A percentile compares a stretch with the other conserved stretches of the same genome.
These are phyloP conservation scores for Eurytoma californica DNA, from an alignment of 2,888 invertebrate species.

Conservation along the genomic window DNA sequence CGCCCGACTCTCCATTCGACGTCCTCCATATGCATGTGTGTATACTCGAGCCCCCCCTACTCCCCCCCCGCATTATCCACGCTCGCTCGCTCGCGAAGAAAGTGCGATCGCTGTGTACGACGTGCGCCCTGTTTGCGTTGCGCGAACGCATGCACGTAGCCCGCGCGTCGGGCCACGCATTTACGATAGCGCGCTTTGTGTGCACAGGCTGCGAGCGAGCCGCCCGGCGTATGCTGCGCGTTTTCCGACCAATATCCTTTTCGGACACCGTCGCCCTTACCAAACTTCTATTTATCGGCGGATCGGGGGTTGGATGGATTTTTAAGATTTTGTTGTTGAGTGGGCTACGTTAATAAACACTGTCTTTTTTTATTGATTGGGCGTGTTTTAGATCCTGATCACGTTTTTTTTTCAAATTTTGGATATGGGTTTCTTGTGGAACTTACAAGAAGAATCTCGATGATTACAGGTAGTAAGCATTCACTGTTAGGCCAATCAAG, in stretches of 20 bases:
- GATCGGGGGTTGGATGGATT: no score
- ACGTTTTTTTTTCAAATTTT: no score
- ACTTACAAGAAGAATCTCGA: no score
- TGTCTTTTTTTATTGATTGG: no score
- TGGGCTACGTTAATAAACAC: no score
- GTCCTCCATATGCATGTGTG: slow-evolving; percentile 50
- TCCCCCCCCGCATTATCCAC: slow-evolving; percentile 18
- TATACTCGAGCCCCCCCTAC: neutral
- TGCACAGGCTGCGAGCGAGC: slow-evolving; percentile 1
- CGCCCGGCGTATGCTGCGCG: slow-evolving; percentile 2
- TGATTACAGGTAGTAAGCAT: no score
- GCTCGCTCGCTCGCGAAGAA: slow-evolving; percentile 35
- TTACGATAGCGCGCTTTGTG: neutral
- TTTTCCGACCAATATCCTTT: slow-evolving; percentile 16
- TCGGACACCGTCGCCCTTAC: neutral
- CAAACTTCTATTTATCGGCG: no score
- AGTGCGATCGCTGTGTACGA: neutral
- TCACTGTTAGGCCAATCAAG: no score
- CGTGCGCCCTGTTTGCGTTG: neutral
- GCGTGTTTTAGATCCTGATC: no score
- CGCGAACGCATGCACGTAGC: neutral
- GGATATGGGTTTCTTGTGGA: no score
- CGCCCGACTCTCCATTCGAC: slow-evolving; percentile 16
- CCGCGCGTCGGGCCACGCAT: neutral
- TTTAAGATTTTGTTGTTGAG: no score